Evolutionary conservation across 2,797 vertebrate species (phyloP), one percentile per base, ranked within the genome.

Genomic region (Sylvia borin): DNA sequence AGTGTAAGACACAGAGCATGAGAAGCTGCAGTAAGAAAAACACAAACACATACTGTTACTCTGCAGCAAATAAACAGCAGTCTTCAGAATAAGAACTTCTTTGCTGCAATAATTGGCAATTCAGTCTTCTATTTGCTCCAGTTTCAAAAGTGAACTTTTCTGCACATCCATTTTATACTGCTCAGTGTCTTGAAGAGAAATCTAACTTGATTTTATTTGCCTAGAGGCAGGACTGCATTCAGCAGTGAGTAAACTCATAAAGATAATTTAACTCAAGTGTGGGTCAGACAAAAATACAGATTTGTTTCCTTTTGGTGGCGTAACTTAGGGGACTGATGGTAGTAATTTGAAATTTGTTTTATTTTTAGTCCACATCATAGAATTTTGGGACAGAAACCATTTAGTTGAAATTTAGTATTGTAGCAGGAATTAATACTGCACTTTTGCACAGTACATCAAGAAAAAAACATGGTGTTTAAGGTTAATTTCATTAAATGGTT

Each of bases 231-330:
- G 77, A 97, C 89, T 97, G 90, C 96, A 90, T 83, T 92, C 80
- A 83, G 94, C 92, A 97, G 95, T 83, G 88, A 94, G 93, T 88
- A 97, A 97, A 98, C 72, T 97, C 94, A 97, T 88, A 97, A 96
- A 73, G 90, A 79, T 97, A 93, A 97, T 97, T 97, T 97, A 97
- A 96, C 81, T 98, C 96, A 97, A 94, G 90, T 96, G 74, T 97
- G 98, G 98, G 98, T 98, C 98, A 98, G 98, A 98, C 97, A 98
- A 98, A 98, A 98, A 96, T 97, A 96, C 90, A 97, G 93, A 97
- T 98, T 98, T 98, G 98, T 98, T 98, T 98, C 98, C 98, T 98
- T 98, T 95, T 79, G 79, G 92, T 92, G 74, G 38, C 10, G 64
- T 48, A 93, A 88, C 85, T 96, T 83, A 91, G 97, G 96, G 61